Conservation (phyloP, 2,888 invertebrate species). For the Xanthorhoe spadicearia region DNA sequence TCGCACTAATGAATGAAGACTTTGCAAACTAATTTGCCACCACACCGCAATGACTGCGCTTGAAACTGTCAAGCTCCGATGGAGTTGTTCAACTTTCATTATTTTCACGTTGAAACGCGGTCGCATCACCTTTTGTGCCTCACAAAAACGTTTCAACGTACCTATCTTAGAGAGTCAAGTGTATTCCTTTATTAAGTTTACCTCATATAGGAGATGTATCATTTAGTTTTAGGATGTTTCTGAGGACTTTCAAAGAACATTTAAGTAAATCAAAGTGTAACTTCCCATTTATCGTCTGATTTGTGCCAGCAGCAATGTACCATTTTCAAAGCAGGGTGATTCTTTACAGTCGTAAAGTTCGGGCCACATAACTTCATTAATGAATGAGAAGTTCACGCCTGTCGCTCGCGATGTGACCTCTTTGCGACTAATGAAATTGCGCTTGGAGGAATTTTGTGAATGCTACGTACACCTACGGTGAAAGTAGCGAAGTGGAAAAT, state of each 20-base stretch:
- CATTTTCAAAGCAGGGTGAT: constrained; percentile 54
- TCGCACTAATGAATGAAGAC: constrained; percentile 69
- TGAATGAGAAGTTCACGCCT: constrained; percentile 67
- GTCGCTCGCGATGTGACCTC: constrained; percentile 59
- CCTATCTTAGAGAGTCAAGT: neutral
- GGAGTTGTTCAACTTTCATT: constrained; percentile 35
- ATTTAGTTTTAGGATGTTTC: neutral
- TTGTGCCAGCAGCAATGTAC: neutral
- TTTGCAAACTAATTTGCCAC: constrained; percentile 69
- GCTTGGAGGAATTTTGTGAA: constrained; percentile 54
- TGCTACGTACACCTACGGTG: constrained; percentile 37
- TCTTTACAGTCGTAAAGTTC: constrained; percentile 52
- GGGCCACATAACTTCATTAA: constrained; percentile 66
- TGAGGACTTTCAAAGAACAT: neutral
- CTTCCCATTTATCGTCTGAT: neutral
- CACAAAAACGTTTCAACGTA: neutral
- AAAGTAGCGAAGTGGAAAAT: constrained; percentile 43
- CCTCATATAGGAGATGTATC: neutral
- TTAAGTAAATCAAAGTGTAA: neutral
- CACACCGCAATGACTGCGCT: constrained; percentile 52
- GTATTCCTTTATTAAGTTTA: neutral
- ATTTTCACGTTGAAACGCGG: constrained; percentile 25
- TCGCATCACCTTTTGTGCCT: constrained; percentile 21
- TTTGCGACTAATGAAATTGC: constrained; percentile 73
- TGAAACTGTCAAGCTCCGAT: constrained; percentile 35